Conservation (phyloP, 2,113 vertebrate genomes). For the Limanda limanda region DNA sequence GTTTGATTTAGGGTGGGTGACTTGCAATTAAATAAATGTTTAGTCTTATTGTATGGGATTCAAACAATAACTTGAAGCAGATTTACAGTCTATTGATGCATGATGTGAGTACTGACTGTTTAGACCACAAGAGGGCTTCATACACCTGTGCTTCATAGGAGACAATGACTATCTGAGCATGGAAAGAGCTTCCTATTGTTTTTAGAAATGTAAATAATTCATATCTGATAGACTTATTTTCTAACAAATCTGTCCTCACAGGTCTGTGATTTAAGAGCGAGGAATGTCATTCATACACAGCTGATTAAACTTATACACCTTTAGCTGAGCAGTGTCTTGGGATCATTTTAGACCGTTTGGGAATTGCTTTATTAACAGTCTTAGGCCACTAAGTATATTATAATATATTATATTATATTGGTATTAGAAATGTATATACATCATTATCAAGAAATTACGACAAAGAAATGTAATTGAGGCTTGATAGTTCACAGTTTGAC, state of each 20-base stretch:
- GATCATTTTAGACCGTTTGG: not conserved
- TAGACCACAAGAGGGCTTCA: constrained; percentile 71
- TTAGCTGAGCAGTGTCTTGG: not conserved
- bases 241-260: not conserved
- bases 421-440: no score
- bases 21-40: not conserved
- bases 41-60: not conserved
- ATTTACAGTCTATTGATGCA: not conserved
- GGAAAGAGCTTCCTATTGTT: not conserved
- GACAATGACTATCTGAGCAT: not conserved
- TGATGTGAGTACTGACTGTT: not conserved
- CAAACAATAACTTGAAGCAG: not conserved
- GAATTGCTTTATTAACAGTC: not conserved
- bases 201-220: not conserved
- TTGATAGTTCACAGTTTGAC: no score
- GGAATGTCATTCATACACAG: no score
- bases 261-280: no score
- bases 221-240: not conserved
- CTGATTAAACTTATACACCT: not conserved
- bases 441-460: no score
- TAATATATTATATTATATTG: no score
- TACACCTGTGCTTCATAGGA: constrained; percentile 27
- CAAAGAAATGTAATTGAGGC: no score
- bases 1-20: not conserved
- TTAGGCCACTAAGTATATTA: no score